phyloP scores from a whole-genome alignment of 2,113 vertebrate genomes.

The Anseranas semipalmata region DNA sequence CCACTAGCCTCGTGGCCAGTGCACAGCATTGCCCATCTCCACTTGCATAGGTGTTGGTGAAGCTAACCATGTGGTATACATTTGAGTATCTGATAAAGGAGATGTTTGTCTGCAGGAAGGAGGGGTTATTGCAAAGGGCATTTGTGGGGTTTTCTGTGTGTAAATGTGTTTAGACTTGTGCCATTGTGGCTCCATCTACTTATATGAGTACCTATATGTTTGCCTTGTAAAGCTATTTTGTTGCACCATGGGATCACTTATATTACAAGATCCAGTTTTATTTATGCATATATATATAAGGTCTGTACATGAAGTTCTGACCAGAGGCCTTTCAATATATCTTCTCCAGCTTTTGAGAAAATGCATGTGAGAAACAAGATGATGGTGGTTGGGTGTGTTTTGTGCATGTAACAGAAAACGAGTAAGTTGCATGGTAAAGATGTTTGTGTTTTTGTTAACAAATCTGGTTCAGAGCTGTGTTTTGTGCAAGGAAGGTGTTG shows the following conservation, averaged over 20 bases:
- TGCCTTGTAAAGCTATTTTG: not conserved
- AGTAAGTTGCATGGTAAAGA: rapidly evolving
- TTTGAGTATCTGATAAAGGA: not conserved
- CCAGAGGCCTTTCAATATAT: not conserved
- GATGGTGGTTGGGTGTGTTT: not conserved
- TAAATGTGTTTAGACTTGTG: not conserved
- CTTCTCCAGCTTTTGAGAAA: not conserved
- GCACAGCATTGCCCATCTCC: not conserved
- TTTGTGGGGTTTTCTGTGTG: not conserved
- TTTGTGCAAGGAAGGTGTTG: not conserved
- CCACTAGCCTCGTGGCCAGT: not conserved
- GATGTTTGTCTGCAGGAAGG: not conserved
- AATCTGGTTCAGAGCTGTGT: not conserved
- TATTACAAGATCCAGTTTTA: not conserved
- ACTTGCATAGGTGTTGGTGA: not conserved
- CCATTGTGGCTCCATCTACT: not conserved
- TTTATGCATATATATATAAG: not conserved
- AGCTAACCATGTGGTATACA: not conserved
- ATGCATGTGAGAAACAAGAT: not conserved
- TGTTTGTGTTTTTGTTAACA: not conserved
- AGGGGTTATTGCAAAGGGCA: not conserved
- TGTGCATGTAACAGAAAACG: not conserved
- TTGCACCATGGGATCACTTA: not conserved
- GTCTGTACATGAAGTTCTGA: not conserved
- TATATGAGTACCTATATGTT: not conserved